Conservation (phyloP, 2,113 vertebrate species). For the Coryphaenoides rupestris region DNA sequence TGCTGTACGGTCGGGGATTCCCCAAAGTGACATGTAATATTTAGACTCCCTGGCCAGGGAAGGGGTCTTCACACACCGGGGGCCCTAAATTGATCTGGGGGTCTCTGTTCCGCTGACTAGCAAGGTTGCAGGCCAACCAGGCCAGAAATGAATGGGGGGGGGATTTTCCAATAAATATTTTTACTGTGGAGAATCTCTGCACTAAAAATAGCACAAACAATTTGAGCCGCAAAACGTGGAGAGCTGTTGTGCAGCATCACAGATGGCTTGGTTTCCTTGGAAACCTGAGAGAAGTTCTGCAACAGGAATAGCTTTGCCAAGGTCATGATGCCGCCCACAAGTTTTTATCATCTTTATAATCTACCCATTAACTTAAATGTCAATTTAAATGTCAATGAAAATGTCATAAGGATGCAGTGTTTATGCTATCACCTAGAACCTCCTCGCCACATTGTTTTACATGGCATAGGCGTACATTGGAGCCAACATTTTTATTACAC, state of each 20-base stretch:
- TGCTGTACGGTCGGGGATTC: too few relatives aligned
- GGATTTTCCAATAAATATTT: constrained; percentile 12
- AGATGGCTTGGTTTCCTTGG: constrained; percentile 48
- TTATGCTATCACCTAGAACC: neutral
- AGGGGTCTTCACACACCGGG: too few relatives aligned
- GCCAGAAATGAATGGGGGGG: too few relatives aligned
- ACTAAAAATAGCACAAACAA: constrained; percentile 52
- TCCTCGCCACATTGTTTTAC: neutral
- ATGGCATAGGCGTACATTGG: neutral
- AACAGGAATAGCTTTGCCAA: constrained; percentile 22
- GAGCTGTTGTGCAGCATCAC: constrained; percentile 2
- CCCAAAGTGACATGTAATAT: too few relatives aligned
- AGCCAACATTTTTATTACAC: too few relatives aligned
- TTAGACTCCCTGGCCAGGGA: too few relatives aligned
- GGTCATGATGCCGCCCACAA: constrained; percentile 27
- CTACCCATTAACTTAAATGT: constrained; percentile 27
- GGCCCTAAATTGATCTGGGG: too few relatives aligned
- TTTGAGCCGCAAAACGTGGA: constrained; percentile 33
- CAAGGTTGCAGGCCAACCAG: too few relatives aligned
- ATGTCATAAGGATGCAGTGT: neutral
- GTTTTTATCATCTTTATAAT: constrained; percentile 37
- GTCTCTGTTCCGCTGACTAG: too few relatives aligned
- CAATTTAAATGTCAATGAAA: constrained; percentile 11
- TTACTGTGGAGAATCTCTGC: constrained; percentile 24
- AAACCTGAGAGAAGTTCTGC: constrained; percentile 36